A percentile compares a stretch with the other conserved stretches of the same genome.
Conservation (phyloP, 2,888 invertebrate species). For the Seira musarum region DNA sequence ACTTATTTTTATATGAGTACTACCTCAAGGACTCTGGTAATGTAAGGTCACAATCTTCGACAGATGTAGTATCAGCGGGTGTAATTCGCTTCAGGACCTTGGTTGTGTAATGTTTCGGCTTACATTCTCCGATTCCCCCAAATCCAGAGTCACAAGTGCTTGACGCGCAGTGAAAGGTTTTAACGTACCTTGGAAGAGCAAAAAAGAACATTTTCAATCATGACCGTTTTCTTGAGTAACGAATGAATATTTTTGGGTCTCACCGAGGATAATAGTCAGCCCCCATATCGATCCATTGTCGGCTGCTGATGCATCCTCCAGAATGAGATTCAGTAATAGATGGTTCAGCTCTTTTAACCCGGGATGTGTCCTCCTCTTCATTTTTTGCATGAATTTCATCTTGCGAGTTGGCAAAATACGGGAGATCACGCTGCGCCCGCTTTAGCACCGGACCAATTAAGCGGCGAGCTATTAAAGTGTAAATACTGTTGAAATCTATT, state of each 20-base stretch:
- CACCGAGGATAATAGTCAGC: slow-evolving; percentile 31
- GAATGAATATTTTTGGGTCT: too few species aligned
- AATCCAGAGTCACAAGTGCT: slow-evolving; percentile 32
- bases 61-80: slow-evolving; percentile 26
- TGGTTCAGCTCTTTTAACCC: neutral
- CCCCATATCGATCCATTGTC: slow-evolving; percentile 39
- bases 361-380: slow-evolving; percentile 27
- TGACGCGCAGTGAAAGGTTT: slow-evolving; percentile 32
- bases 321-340: slow-evolving; percentile 24
- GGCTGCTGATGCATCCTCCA: slow-evolving; percentile 32
- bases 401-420: slow-evolving; percentile 23
- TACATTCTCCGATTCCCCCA: slow-evolving; percentile 28
- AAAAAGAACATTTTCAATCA: too few species aligned
- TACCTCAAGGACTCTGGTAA: slow-evolving; percentile 38
- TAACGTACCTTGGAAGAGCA: slow-evolving; percentile 32
- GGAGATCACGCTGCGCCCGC: neutral
- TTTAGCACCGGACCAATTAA: slow-evolving; percentile 31
- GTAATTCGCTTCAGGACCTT: slow-evolving; percentile 35
- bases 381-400: slow-evolving; percentile 30
- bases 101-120: slow-evolving; percentile 34
- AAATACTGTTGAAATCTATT: slow-evolving; percentile 1
- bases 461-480: slow-evolving; percentile 19
- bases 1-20: too few species aligned
- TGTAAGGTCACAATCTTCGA: slow-evolving; percentile 29
- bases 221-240: too few species aligned